Evolutionary conservation across 2,797 vertebrate genomes (phyloP).

Genomic region (Sciurus vulgaris): DNA sequence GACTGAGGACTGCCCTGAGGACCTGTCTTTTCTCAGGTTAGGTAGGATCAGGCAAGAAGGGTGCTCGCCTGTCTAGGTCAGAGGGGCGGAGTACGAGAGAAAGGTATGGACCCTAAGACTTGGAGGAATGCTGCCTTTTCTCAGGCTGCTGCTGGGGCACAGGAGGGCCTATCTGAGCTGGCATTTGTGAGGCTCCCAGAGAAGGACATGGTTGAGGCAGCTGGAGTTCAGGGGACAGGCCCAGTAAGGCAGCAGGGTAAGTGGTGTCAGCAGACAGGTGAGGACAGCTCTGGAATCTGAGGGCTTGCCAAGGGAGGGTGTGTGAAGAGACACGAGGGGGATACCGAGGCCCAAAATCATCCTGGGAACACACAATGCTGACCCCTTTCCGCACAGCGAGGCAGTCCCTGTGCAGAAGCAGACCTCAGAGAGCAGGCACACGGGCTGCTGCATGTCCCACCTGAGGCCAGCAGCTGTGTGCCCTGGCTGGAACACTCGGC

Average conservation of each 20-base stretch:
- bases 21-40: neutral
- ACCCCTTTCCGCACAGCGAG: neutral
- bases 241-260: too few species aligned
- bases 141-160: too few species aligned
- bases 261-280: accelerated
- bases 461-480: conserved; percentile 94
- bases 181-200: neutral
- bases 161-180: too few species aligned
- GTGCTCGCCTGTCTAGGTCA: neutral
- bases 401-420: neutral
- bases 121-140: neutral
- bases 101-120: too few species aligned
- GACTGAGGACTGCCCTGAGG: neutral
- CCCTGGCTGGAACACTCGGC: conserved; percentile 87
- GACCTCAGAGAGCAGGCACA: neutral
- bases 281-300: accelerated
- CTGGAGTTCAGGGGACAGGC: neutral
- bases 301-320: neutral
- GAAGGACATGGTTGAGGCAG: neutral
- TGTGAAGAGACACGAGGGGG: accelerated
- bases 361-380: accelerated
- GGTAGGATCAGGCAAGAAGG: neutral
- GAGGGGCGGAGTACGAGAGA: neutral
- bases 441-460: conserved; percentile 73
- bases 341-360: too few species aligned